These are phyloP conservation scores for Stegostoma tigrinum DNA, from an alignment of 2,113 vertebrate species.

Conservation along the genomic window DNA sequence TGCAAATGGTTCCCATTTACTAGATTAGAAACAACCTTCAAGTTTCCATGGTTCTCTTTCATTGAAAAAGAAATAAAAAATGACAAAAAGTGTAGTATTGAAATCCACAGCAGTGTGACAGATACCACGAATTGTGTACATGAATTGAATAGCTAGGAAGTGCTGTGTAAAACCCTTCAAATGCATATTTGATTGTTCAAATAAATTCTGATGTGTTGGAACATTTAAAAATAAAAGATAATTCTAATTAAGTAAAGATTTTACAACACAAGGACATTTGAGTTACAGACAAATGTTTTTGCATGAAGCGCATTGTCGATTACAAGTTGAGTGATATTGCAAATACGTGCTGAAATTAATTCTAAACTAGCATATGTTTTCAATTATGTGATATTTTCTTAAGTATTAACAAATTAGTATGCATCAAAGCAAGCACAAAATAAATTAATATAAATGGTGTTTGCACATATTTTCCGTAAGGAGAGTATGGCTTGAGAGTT, in stretches of 20 bases:
- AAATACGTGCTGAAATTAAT: background rate
- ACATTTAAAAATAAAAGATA: background rate
- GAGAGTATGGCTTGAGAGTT: background rate
- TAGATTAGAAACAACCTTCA: background rate
- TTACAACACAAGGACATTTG: background rate
- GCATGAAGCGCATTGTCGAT: background rate
- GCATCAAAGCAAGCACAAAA: background rate
- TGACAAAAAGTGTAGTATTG: background rate
- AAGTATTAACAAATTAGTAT: background rate
- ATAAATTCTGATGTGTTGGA: background rate
- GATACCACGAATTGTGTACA: background rate
- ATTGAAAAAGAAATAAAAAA: conserved; percentile 7
- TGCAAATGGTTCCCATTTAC: background rate
- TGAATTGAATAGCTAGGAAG: background rate
- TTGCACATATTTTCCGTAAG: background rate
- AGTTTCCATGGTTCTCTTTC: background rate
- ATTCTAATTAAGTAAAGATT: background rate
- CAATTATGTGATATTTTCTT: background rate
- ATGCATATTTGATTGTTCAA: background rate
- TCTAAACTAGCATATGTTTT: background rate
- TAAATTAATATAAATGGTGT: background rate
- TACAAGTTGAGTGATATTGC: background rate
- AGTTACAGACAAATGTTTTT: background rate
- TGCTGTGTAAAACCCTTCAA: background rate
- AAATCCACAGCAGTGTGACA: background rate